Base-by-base conservation (phyloP, 2,797 vertebrate species). In the Poecilia wingei region DNA sequence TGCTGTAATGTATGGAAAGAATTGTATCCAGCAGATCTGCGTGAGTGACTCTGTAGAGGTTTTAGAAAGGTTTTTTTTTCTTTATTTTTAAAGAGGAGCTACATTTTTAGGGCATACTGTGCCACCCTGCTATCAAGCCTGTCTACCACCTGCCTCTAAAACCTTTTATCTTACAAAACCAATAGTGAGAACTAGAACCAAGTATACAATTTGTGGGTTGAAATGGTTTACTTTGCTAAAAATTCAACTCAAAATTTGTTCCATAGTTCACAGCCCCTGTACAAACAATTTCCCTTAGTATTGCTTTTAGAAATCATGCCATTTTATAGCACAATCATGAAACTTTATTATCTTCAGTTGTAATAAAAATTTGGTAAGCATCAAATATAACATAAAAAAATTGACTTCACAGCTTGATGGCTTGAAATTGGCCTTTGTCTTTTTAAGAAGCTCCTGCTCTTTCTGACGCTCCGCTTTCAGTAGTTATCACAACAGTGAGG, bases 141-240 rank as follows among this genome's bases (percentile, higher is more conserved):
- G 66, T 74, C 72, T 75, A n/a, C 43, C 43, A 33, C 59, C 53
- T n/a, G 9, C 79, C 9, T 49, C 39, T 80, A 73, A 89, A 82
- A 87, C 73, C 82, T 82, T 82, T 81, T 59, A 69, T 71, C 47
- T 25, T 18, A n/a, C 53, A 84, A 77, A 79, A 78, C 71, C 51
- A 53, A 84, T 76, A 72, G 39, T 4, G 0, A 76, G 55, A 36
- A 72, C 22, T 20, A 64, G 16, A 64, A 3, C 6, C 18, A 18
- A 57, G 75, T 36, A 39, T 73, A 25, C 72, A 66, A 85, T 88
- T 87, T 87, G 76, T 46, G 69, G 47, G 41, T 59, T 46, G n/a
- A 74, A 82, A 74, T 13, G 9, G 25, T 13, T 57, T n/a, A 12
- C 69, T n/a, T 39, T 9, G 51, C 64, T 45, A 5, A 57, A 51